Conservation (phyloP, 2,113 vertebrate species). For the Centropus bengalensis region DNA sequence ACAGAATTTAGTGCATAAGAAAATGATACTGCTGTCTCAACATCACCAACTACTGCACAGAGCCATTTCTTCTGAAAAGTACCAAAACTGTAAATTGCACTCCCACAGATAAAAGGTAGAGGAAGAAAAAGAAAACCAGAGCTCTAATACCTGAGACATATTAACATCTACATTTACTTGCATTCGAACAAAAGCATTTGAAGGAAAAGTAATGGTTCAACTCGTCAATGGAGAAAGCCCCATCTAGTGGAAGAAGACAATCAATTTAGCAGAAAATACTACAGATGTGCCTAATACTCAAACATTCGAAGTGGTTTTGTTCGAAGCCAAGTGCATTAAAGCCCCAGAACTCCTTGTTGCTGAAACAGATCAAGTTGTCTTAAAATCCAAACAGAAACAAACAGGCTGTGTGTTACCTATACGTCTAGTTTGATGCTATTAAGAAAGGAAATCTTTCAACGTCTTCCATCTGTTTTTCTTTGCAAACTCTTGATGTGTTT, state of each 20-base stretch:
- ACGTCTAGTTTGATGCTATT: neutral
- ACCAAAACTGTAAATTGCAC: neutral
- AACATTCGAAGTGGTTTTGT: neutral
- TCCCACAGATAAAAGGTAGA: neutral
- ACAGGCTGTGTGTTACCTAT: neutral
- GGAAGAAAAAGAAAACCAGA: neutral
- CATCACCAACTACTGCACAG: neutral
- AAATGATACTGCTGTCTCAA: neutral
- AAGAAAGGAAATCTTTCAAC: neutral
- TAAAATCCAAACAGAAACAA: neutral
- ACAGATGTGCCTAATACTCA: neutral
- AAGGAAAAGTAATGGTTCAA: neutral
- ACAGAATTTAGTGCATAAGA: neutral
- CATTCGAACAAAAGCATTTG: neutral
- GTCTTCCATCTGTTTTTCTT: neutral
- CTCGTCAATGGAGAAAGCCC: slow-evolving; percentile 62
- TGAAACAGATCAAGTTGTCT: neutral
- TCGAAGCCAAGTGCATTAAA: neutral
- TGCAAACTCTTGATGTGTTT: neutral
- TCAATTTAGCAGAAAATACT: neutral
- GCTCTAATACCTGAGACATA: neutral
- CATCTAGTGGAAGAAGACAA: slow-evolving; percentile 62
- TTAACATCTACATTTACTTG: neutral
- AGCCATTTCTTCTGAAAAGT: neutral
- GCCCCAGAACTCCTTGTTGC: neutral